Base-by-base conservation (phyloP, 2,797 vertebrate genomes). In the Enteromius afrohamiltoni region DNA sequence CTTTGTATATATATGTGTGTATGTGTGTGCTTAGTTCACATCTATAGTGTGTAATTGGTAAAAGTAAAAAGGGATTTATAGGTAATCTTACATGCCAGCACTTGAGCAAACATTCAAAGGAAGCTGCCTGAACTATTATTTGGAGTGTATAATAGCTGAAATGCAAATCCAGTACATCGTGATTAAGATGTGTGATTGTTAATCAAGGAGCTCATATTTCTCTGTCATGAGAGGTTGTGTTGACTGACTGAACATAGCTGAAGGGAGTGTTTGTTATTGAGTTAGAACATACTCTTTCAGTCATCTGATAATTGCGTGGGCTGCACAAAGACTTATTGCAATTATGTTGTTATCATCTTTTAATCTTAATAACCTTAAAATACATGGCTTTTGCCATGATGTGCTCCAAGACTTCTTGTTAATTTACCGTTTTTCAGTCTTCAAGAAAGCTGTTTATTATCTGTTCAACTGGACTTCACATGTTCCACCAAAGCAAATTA, bases 231-330 rank as follows among this genome's bases (percentile, higher is more conserved):
- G 34, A 58, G 34, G 5, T 29, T 80, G 17, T n/a, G 37, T 73
- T 81, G 68, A 79, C n/a, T 73, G 23, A 81, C 31, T 73, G 23
- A 81, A 45, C 42, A 47, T 55, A 81, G 68, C 68, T 62, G 26
- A 73, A 73, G 55, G 79, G 17, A 62, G 40, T 26, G 14, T 1
- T 69, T 80, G 53, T 47, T 81, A 71, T 62, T 60, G 40, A 62
- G 23, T 31, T 47, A 45, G n/a, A 45, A 70, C 34, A 80, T 31
- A 70, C n/a, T 55, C 34, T 68, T 26, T 65, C 26, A 65, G 60
- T 17, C 64, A 68, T 80, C 78, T 47, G 51, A 81, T 73, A 62
- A 71, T 60, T 73, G 23, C 0, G 53, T 81, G 40, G 51, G 67
- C 65, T 42, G 37, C 49, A 73, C 37, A 81, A 73, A 62, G 40